Evolutionary conservation across 2,797 vertebrate genomes (phyloP), one percentile per base, ranked within the genome.

Genomic region (Danio albolineatus): DNA sequence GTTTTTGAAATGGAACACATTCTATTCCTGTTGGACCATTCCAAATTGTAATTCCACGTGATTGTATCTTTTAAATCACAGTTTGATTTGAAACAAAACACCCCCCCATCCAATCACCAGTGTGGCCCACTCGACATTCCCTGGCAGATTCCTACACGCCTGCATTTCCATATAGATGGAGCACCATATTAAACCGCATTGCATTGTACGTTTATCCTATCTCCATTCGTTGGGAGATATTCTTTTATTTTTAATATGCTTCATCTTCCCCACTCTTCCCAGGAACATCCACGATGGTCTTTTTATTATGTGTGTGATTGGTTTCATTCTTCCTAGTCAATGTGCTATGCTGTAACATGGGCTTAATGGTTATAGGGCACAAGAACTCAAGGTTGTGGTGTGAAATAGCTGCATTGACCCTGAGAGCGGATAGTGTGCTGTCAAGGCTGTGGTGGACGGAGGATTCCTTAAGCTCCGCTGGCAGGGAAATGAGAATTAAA

Each of bases 121-220:
- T 88, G 89, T 88, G 87, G 85, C 83, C 83, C 88, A 46, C 86
- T 86, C 83, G 53, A 81, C 84, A 70, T 85, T 78, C 80, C 62
- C 69, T 70, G 75, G 82, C 57, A 88, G 86, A 85, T 54, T 85
- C 77, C 85, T 16, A 75, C 49, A 17, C 64, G 74, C 59, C 80
- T 82, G 80, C 86, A 94, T 94, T 94, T 93, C 93, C 93, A 94
- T 94, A 93, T 94, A 94, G 92, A 94, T 94, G 88, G 93, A 91
- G 82, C 70, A 41, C 66, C 83, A 86, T 88, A 92, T 93, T 93
- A 92, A 90, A 92, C 88, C 86, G 86, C 60, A 9, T 85, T 90
- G 87, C 43, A 54, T 87, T 85, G 89, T 86, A 87, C 87, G 81
- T 62, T 84, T 84, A 83, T 91, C 89, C 89, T 87, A 91, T 92